A percentile compares a stretch with the other conserved stretches of the same genome.
phyloP scores from a whole-genome alignment of 2,113 vertebrate genomes.

The Crotalus horridus region DNA sequence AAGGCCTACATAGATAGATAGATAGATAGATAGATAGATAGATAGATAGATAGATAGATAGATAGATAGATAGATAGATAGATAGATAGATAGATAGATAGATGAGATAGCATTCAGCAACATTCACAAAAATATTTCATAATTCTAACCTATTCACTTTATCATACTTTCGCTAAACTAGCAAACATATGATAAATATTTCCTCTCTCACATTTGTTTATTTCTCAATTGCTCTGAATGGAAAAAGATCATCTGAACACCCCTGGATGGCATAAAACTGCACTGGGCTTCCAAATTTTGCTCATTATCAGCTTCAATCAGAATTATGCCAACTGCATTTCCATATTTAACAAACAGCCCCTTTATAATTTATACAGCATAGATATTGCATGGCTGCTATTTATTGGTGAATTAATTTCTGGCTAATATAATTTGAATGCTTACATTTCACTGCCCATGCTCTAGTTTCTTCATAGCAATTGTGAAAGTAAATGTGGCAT shows the following conservation, averaged over 20 bases:
- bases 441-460: neutral
- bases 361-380: neutral
- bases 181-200: neutral
- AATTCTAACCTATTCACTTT: too few species aligned
- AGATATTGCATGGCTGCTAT: neutral
- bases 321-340: neutral
- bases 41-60: too few species aligned
- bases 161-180: too few species aligned
- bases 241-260: neutral
- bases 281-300: neutral
- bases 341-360: neutral
- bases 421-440: neutral
- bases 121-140: too few species aligned
- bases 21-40: too few species aligned
- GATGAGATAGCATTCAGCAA: too few species aligned
- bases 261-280: neutral
- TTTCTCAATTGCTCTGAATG: neutral
- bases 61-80: too few species aligned
- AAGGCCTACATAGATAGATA: too few species aligned
- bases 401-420: neutral
- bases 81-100: too few species aligned
- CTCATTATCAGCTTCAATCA: neutral
- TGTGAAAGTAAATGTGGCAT: neutral
- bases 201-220: neutral
- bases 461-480: neutral